Base-by-base conservation (phyloP, 2,888 invertebrate species). In the Callimorpha dominula region DNA sequence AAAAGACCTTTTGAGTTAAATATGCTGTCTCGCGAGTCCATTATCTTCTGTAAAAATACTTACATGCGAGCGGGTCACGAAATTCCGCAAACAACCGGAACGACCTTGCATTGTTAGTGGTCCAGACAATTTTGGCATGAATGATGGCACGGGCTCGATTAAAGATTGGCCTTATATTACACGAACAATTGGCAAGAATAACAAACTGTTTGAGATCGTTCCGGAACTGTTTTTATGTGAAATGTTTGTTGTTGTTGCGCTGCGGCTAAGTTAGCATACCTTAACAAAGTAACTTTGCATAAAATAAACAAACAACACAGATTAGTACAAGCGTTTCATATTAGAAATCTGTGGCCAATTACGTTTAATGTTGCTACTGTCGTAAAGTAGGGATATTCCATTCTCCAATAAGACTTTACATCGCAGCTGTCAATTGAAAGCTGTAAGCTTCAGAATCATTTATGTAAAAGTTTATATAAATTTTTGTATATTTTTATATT, bases 61-160 rank as follows among this genome's bases (percentile, higher is more conserved):
- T 78, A 72, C 84, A 81, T 79, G 78, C 81, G 80, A 69, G 77
- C 81, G 75, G 74, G 78, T 85, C 83, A 81, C 85, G 79, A 84
- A 88, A 89, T 86, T 88, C 83, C 78, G 78, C 85, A 84, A 85
- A 84, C 85, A 85, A 86, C 81, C 86, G 85, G 84, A 85, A 85
- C 88, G 91, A 89, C 92, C 92, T 92, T 92, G 91, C 91, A 89
- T 92, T 91, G 90, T 91, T 89, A 77, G 80, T 81, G 81, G 77
- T 81, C 81, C 87, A 83, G 81, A 79, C 83, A 82, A 81, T 82
- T 84, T 85, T 77, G 81, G 79, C 79, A 82, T 87, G 82, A 87
- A 85, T 86, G 85, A 86, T 81, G 84, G 84, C 81, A 81, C 78
- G 81, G 77, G 79, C 71, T 81, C 69, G 74, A 82, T 85, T 85